phyloP scores from a whole-genome alignment of 1,140 invertebrate genomes.

The Hyphantria cunea region DNA sequence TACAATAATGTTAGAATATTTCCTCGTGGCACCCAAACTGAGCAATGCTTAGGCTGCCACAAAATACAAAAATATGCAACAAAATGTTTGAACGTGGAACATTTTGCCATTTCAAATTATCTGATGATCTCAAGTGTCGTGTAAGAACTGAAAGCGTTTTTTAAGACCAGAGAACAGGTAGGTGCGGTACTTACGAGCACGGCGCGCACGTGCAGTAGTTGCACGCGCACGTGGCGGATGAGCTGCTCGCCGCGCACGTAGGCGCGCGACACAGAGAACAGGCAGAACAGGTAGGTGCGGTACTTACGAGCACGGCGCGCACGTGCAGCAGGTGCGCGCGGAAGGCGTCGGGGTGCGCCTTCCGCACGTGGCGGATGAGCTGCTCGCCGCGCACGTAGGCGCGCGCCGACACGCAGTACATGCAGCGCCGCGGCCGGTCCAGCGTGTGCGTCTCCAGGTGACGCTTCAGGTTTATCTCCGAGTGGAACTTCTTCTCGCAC shows the following conservation, averaged over 20 bases:
- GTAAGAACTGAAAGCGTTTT: no score
- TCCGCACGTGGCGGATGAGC: slow-evolving; percentile 66
- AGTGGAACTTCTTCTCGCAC: slow-evolving; percentile 58
- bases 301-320: slow-evolving; percentile 59
- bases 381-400: slow-evolving; percentile 72
- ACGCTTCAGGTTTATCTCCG: slow-evolving; percentile 57
- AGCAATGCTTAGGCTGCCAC: no score
- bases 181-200: slow-evolving; percentile 63
- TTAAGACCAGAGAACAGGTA: no score
- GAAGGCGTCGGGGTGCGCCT: slow-evolving; percentile 57
- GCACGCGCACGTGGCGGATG: slow-evolving; percentile 62
- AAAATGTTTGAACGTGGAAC: no score
- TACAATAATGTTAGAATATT: no score
- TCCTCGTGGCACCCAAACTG: no score
- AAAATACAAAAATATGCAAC: no score
- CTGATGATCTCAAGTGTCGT: no score
- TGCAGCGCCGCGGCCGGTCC: slow-evolving; percentile 71
- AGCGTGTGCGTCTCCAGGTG: slow-evolving; percentile 65
- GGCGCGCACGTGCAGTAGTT: slow-evolving; percentile 59
- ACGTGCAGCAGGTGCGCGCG: slow-evolving; percentile 61
- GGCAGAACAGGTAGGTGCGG: no score
- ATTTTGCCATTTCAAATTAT: no score
- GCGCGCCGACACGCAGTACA: slow-evolving; percentile 70
- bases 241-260: slow-evolving; percentile 72
- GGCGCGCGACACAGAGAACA: slow-evolving; percentile 70